A percentile compares a stretch with the other conserved stretches of the same genome.
Evolutionary conservation across 2,888 invertebrate genomes (phyloP).

Genomic region (Tridacna crocea): DNA sequence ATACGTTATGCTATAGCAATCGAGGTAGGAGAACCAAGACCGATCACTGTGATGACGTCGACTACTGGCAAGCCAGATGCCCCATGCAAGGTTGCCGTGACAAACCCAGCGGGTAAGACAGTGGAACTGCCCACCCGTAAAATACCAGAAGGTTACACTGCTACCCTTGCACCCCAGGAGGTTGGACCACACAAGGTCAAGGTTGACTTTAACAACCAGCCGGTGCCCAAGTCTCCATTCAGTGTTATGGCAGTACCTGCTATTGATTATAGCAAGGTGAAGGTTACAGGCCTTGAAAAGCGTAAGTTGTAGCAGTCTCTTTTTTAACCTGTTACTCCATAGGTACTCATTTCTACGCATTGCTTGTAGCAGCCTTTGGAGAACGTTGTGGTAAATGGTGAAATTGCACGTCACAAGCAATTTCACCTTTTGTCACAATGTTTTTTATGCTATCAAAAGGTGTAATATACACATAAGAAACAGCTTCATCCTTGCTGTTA

Average conservation of each 20-base stretch:
- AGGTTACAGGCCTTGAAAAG: slow-evolving; percentile 85
- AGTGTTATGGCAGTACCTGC: slow-evolving; percentile 85
- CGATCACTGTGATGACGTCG: slow-evolving; percentile 61
- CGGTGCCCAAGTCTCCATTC: slow-evolving; percentile 83
- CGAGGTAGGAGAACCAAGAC: slow-evolving; percentile 63
- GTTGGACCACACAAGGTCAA: slow-evolving; percentile 84
- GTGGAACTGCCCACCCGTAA: slow-evolving; percentile 92
- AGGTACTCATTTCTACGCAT: no score
- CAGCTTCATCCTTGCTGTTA: no score
- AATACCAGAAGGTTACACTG: slow-evolving; percentile 89
- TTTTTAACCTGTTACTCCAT: no score
- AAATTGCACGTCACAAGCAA: no score
- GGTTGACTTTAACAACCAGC: slow-evolving; percentile 81
- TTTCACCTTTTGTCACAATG: no score
- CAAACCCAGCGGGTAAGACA: slow-evolving; percentile 82
- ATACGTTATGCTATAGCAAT: slow-evolving; percentile 48
- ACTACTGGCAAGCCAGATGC: slow-evolving; percentile 69
- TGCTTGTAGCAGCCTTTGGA: no score
- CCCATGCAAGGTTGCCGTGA: slow-evolving; percentile 73
- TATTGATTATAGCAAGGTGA: slow-evolving; percentile 86
- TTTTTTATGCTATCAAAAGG: no score
- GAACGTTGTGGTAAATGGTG: no score
- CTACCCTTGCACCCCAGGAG: slow-evolving; percentile 81
- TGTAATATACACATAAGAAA: no score
- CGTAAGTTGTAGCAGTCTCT: slow-evolving; percentile 44